Conservation (phyloP, 1,140 invertebrate species). For the Apis dorsata region DNA sequence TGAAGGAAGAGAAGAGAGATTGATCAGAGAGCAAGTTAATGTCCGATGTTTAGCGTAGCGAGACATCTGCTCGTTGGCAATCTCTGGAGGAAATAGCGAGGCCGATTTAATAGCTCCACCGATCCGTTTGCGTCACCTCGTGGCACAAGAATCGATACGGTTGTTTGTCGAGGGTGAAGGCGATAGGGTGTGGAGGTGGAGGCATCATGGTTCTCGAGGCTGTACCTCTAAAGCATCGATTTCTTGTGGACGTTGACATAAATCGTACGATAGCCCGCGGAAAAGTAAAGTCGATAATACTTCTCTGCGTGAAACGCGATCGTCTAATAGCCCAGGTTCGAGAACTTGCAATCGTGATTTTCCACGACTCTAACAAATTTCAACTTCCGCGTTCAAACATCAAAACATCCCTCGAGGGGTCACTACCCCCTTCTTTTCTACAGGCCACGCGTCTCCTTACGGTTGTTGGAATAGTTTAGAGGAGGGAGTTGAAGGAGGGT, state of each 20-base stretch:
- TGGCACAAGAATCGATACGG: constrained; percentile 31
- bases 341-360: constrained; percentile 24
- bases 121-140: constrained; percentile 16
- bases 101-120: constrained; percentile 9
- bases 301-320: background rate
- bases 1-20: background rate
- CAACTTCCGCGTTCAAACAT: background rate
- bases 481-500: background rate
- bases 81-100: background rate
- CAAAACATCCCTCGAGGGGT: constrained; percentile 14
- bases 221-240: constrained; percentile 21
- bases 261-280: constrained; percentile 1
- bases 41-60: background rate
- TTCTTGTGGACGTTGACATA: constrained; percentile 30
- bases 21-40: constrained; percentile 15
- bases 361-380: constrained; percentile 10
- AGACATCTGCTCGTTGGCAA: background rate
- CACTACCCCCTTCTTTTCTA: too few species aligned
- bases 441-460: background rate
- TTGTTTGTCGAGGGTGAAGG: constrained; percentile 26
- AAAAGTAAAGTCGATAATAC: constrained; percentile 1
- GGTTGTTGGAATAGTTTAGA: background rate
- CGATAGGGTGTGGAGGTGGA: background rate
- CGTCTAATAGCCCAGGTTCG: constrained; percentile 11
- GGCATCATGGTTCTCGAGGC: constrained; percentile 7